Evolutionary conservation across 2,113 vertebrate genomes (phyloP), one percentile per base, ranked within the genome.

Genomic region (Symphodus melops): DNA sequence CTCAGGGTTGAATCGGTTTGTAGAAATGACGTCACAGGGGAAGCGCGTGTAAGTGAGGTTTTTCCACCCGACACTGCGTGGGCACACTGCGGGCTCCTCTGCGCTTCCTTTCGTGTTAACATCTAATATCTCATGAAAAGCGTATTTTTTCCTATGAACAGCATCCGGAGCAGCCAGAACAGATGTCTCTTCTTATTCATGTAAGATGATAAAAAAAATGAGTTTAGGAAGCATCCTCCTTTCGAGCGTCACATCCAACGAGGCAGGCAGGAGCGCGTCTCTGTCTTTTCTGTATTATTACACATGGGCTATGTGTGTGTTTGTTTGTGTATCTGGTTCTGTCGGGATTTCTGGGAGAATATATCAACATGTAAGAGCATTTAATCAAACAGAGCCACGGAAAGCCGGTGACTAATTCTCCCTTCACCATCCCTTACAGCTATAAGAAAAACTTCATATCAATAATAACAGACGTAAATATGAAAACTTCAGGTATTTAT

Each of bases 11-110:
- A 6, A 2, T 1, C 42, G 7, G 76, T 55, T 3, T 42, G 5
- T 0, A 5, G 10, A 23, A 17, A 19, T 72, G 55, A 71, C 70
- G 73, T 77, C 57, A 77, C 0, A 16, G 20, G 8, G 21, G 36
- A 39, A 39, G 1, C 14, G 20, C 1, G 1, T 6, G 16, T 44
- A 68, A 62, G 1, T 20, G 21, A 65, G 64, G 11, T 17, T 72
- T 81, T 79, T 72, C 66, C 33, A 41, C 39, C 36, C 16, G 11
- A 4, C 11, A 2, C 10, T 5, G 8, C 19, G 52, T 51, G 48
- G 19, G 19, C 33, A 0, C 5, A 33, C 19, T 19, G 11, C 16
- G 17, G 17, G 2, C 42, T 8, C 7, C 3, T 8, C 14, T 13
- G 19, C 46, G 23, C 46, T 21, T 6, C 11, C 13, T 2, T 20